Base-by-base conservation (phyloP, 2,888 invertebrate species). In the Microchrysa polita region DNA sequence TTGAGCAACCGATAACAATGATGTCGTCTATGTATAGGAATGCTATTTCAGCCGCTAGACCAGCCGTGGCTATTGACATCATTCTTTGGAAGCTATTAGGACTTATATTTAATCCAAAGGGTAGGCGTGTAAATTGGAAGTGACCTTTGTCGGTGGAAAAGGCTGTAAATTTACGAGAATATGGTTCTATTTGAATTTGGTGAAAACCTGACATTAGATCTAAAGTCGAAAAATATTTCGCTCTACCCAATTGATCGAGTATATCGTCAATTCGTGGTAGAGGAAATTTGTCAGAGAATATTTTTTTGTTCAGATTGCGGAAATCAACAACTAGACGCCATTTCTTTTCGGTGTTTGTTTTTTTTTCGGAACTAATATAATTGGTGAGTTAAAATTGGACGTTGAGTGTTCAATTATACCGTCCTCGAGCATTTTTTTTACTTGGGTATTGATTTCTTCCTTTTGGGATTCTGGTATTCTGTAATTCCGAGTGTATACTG, bases 21-120 rank as follows among this genome's bases (percentile, higher is more conserved):
- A 79, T 76, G 57, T 78, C 78, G 59, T 78, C 78, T 7, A 78
- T 72, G 60, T 77, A 79, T 14, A 77, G 57, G 61, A 78, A 78
- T 14, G 76, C 74, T 48, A n/a, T 10, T 55, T 75, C 60, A 10
- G 59, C 74, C 20, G 57, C 55, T 69, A 74, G 16, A 40, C 74
- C 76, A 2, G 57, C n/a, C 57, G 74, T 40, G 18, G 74, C 77
- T 55, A 77, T 76, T 14, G 76, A 73, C 16, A 77, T 20, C 76
- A 77, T 78, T 69, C 76, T n/a, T 74, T 77, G 76, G 20, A 77
- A 78, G n/a, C 75, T 74, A 20, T 77, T 77, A 73, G 40, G 76
- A 0, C 75, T 77, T 10, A 75, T 76, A 74, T 78, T 77, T n/a
- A n/a, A n/a, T n/a, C n/a, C n/a, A n/a, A n/a, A n/a, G n/a, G n/a